These are phyloP conservation scores for Plectrocnemia conspersa DNA, from an alignment of 1,140 invertebrate species.

Conservation along the genomic window DNA sequence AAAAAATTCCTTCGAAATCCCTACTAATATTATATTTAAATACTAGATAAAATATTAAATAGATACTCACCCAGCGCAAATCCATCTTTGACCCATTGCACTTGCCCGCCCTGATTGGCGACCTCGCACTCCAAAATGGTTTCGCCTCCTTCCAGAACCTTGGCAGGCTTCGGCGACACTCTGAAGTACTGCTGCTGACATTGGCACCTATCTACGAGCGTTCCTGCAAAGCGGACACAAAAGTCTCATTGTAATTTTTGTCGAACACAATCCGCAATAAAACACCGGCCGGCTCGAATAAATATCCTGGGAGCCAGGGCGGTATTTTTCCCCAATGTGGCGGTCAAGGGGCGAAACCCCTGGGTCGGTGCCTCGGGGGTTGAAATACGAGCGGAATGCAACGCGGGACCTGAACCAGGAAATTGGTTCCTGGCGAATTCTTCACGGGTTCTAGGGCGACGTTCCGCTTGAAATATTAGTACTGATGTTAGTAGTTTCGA, in stretches of 20 bases:
- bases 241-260: not conserved
- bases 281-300: not conserved
- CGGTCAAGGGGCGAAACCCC: not conserved
- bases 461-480: not conserved
- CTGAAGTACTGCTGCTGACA: slow-evolving; percentile 75
- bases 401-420: slow-evolving; percentile 3
- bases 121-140: slow-evolving; percentile 81
- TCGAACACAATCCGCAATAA: not conserved
- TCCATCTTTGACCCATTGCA: slow-evolving; percentile 94
- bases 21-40: too few species aligned
- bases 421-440: slow-evolving; percentile 14
- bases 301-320: too few species aligned
- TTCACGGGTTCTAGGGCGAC: not conserved
- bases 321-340: not conserved
- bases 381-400: not conserved
- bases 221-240: slow-evolving; percentile 20
- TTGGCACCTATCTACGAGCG: not conserved
- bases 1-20: too few species aligned
- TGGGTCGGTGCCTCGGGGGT: not conserved
- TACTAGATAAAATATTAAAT: not conserved
- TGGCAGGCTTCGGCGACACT: slow-evolving; percentile 68
- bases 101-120: slow-evolving; percentile 73
- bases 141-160: slow-evolving; percentile 77
- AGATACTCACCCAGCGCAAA: slow-evolving; percentile 76
- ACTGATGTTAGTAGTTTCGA: not conserved